A percentile compares a stretch with the other conserved stretches of the same genome.
These are phyloP conservation scores for Conus betulinus DNA, from an alignment of 1,140 invertebrate species.

Conservation along the genomic window DNA sequence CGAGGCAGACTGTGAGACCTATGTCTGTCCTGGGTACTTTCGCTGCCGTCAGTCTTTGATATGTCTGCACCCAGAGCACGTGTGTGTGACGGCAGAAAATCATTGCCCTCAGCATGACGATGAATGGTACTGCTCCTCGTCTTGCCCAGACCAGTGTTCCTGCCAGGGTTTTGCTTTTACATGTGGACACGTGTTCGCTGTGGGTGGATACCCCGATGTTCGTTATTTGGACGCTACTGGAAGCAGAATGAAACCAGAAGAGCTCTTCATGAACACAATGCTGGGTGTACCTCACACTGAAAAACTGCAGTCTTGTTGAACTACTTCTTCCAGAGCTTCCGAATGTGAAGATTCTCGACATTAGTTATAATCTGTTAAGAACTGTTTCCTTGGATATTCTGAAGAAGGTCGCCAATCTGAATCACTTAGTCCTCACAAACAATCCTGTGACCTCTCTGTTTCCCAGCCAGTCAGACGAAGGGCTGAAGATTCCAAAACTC, in stretches of 20 bases:
- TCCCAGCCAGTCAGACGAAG: background rate
- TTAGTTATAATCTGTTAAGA: background rate
- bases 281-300: background rate
- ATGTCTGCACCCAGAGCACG: constrained; percentile 30
- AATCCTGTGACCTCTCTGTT: background rate
- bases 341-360: background rate
- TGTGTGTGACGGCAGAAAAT: constrained; percentile 11
- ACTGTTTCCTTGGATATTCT: background rate
- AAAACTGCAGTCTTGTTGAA: background rate
- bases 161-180: constrained; percentile 24
- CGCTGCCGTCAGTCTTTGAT: constrained; percentile 19
- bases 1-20: constrained; percentile 20
- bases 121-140: constrained; percentile 34
- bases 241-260: background rate
- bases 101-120: constrained; percentile 41
- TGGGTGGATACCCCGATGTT: background rate
- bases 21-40: constrained; percentile 37
- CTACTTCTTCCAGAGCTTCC: background rate
- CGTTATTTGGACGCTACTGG: constrained; percentile 15
- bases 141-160: constrained; percentile 46
- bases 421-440: background rate
- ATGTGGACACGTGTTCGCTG: background rate
- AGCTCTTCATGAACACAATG: background rate
- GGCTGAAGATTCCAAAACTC: background rate
- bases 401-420: background rate